phyloP scores from a whole-genome alignment of 2,888 invertebrate genomes.

The Drosophila paramelanica region DNA sequence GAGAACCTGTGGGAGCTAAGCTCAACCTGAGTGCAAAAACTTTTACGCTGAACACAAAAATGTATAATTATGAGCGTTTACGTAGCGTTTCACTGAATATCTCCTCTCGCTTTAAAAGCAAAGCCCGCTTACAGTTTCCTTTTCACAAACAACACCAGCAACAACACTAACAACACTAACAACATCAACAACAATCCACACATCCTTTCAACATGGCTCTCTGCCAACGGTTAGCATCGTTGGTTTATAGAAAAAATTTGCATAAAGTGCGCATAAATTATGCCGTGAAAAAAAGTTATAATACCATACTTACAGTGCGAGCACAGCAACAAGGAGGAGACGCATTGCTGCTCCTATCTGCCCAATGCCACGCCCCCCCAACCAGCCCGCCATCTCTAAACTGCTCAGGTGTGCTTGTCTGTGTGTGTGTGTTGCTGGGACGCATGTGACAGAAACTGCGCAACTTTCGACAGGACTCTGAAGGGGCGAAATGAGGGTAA shows the following conservation, averaged over 20 bases:
- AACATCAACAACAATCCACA: conserved; percentile 45
- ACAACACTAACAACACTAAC: conserved; percentile 24
- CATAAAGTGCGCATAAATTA: conserved; percentile 82
- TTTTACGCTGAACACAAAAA: conserved; percentile 57
- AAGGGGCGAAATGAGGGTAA: conserved; percentile 6
- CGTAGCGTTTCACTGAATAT: conserved; percentile 32
- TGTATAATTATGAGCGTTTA: conserved; percentile 78
- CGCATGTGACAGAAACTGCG: conserved; percentile 76
- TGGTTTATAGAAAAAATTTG: conserved; percentile 80
- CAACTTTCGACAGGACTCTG: conserved; percentile 57
- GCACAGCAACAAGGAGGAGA: conserved; percentile 16
- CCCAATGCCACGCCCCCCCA: conserved; percentile 33
- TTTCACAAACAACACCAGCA: conserved; percentile 27
- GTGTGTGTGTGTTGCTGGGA: conserved; percentile 53
- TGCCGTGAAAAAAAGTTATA: conserved; percentile 80
- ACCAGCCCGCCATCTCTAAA: too few species aligned
- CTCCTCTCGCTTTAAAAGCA: conserved; percentile 23
- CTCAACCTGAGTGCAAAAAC: conserved; percentile 48
- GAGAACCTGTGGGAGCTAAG: conserved; percentile 22
- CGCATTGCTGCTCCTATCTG: conserved; percentile 49
- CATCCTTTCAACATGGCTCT: conserved; percentile 49
- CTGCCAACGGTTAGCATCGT: conserved; percentile 48
- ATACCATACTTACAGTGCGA: conserved; percentile 75
- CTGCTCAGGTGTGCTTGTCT: conserved; percentile 46
- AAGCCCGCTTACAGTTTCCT: conserved; percentile 53